phyloP scores from a whole-genome alignment of 2,797 vertebrate genomes.

The Hyperoplus immaculatus region DNA sequence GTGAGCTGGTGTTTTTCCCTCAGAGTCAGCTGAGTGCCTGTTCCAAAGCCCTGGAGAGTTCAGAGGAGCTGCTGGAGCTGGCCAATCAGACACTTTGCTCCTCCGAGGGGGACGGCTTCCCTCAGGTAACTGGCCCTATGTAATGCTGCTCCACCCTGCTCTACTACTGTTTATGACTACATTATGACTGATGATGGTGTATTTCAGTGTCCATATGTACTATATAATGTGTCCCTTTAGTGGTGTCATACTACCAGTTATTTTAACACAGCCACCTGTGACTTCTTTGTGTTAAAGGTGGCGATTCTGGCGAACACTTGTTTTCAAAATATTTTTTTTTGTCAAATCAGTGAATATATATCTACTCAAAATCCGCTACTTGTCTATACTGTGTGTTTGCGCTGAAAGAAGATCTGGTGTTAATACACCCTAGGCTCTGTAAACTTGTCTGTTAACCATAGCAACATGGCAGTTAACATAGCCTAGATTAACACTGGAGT shows the following conservation, averaged over 20 bases:
- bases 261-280: slow-evolving; percentile 64
- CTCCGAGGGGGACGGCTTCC: slow-evolving; percentile 87
- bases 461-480: too few species aligned
- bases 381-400: too few species aligned
- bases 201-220: slow-evolving; percentile 23
- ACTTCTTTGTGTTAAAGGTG: slow-evolving; percentile 52
- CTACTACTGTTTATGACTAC: slow-evolving; percentile 6
- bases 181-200: slow-evolving; percentile 22
- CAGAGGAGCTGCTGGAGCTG: slow-evolving; percentile 94
- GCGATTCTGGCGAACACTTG: too few species aligned
- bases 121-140: slow-evolving; percentile 84
- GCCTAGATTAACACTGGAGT: too few species aligned
- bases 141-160: slow-evolving; percentile 9
- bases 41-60: slow-evolving; percentile 95
- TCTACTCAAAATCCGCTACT: too few species aligned
- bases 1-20: slow-evolving; percentile 9
- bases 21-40: slow-evolving; percentile 94
- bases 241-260: slow-evolving; percentile 50
- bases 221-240: slow-evolving; percentile 23
- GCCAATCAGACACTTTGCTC: slow-evolving; percentile 95
- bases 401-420: too few species aligned
- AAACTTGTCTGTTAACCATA: too few species aligned
- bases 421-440: too few species aligned
- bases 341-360: too few species aligned
- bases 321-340: too few species aligned